Evolutionary conservation across 1,140 invertebrate species (phyloP), one percentile per base, ranked within the genome.

Genomic region (Hirudo medicinalis): DNA sequence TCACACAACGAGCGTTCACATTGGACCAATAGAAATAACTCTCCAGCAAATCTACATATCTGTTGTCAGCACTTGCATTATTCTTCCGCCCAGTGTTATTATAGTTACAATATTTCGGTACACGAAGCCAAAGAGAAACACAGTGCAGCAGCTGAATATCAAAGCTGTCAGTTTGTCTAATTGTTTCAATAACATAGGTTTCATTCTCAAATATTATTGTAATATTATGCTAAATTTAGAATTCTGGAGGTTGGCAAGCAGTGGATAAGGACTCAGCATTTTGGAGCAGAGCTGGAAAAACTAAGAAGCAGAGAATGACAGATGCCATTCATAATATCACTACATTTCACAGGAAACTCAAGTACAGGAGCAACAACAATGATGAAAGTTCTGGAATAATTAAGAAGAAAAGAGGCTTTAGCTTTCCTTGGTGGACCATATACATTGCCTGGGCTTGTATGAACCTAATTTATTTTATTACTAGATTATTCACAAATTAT

Each of bases 391-490:
- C 43, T 17, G 15, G 15, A 49, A 49, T 49, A 49, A 49, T 17
- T 17, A 49, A 77, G 74, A 80, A 80, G 75, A 79, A 79, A 75
- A 78, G 80, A 69, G 75, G 74, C 2, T 77, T 75, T 60, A 75
- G 72, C 32, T 73, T 80, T 9, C 80, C 79, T 11, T 77, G 77
- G 69, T 81, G 80, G 80, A 79, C 76, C 71, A 76, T 80, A 36
- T 80, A 80, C 73, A 77, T 81, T 67, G 78, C 78, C n/a, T 81
- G 79, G 78, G 72, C 74, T 36, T 75, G 80, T 81, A 73, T 76
- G 80, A 78, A 67, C 40, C 49, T 8, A 8, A 70, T 22, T 32
- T 69, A 22, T 71, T 27, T 15, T 54, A 57, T 69, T 15, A 32
- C 20, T 53, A 49, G 11, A 49, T 0, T 49, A 49, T 17, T 49